phyloP scores from a whole-genome alignment of 2,797 vertebrate species.

The Cyclopterus lumpus region DNA sequence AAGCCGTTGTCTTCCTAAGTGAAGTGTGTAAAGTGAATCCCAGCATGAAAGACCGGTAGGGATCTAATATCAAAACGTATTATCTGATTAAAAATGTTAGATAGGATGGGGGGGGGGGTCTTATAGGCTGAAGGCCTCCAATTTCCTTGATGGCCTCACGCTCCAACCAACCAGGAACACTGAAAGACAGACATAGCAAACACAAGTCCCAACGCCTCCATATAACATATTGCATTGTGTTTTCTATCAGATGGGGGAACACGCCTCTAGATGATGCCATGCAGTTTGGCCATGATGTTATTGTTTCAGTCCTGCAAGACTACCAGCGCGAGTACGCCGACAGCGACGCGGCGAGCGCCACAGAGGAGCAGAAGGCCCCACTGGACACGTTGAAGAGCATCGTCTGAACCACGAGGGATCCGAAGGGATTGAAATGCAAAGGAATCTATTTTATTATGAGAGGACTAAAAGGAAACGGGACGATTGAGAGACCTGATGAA shows the following conservation, averaged over 20 bases:
- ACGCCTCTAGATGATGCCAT: conserved; percentile 88
- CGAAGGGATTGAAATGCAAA: conserved; percentile 17
- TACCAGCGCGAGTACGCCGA: conserved; percentile 81
- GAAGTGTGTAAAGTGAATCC: conserved; percentile 91
- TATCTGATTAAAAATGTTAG: not conserved
- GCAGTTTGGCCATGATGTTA: conserved; percentile 85
- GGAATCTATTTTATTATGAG: not conserved
- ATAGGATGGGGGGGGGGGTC: too few species aligned
- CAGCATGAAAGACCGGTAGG: conserved; percentile 88
- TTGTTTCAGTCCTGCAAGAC: conserved; percentile 86
- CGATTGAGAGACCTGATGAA: conserved; percentile 14
- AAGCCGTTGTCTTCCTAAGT: conserved; percentile 88
- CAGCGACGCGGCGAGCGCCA: conserved; percentile 27
- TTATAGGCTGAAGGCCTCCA: too few species aligned
- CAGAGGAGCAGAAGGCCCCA: conserved; percentile 69
- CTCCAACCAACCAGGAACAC: too few species aligned
- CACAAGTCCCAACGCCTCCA: not conserved
- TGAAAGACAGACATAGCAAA: too few species aligned
- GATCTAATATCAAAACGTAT: not conserved
- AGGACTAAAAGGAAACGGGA: conserved; percentile 25
- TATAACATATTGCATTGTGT: conserved; percentile 23
- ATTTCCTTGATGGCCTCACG: too few species aligned
- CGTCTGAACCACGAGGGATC: conserved; percentile 55
- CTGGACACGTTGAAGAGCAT: conserved; percentile 73
- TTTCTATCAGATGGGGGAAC: conserved; percentile 89